These are phyloP conservation scores for Andrena minutula DNA, from an alignment of 2,888 invertebrate genomes.

Conservation along the genomic window DNA sequence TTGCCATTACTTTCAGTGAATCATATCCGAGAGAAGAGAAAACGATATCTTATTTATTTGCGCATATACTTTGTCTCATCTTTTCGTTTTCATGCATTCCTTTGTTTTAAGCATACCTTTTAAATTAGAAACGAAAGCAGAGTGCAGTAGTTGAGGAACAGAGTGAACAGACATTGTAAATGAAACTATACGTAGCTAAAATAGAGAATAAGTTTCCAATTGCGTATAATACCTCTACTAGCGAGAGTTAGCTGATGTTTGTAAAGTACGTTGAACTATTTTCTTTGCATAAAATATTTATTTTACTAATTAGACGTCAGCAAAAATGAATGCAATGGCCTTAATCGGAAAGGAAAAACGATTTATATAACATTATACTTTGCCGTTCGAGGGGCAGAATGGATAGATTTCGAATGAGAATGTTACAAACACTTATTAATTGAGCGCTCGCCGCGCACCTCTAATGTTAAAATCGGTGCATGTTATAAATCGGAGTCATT, in stretches of 20 bases:
- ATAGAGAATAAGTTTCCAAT: conserved; percentile 56
- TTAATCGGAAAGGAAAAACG: conserved; percentile 55
- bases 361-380: conserved; percentile 65
- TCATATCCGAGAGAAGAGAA: conserved; percentile 12
- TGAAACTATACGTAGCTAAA: conserved; percentile 47
- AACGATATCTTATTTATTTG: conserved; percentile 44
- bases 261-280: conserved; percentile 58
- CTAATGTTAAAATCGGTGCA: conserved; percentile 57
- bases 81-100: conserved; percentile 62
- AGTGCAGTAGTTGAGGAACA: conserved; percentile 48
- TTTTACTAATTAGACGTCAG: conserved; percentile 64
- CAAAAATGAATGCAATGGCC: conserved; percentile 66
- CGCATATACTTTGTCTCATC: conserved; percentile 50
- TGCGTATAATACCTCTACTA: conserved; percentile 48
- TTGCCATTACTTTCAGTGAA: conserved; percentile 39
- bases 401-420: conserved; percentile 52
- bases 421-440: conserved; percentile 53
- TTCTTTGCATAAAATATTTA: conserved; percentile 71
- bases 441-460: conserved; percentile 38
- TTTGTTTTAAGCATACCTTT: conserved; percentile 55
- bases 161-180: conserved; percentile 47
- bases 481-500: conserved; percentile 69
- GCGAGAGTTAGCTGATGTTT: conserved; percentile 61
- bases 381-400: conserved; percentile 49
- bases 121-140: conserved; percentile 37